These are phyloP conservation scores for Drosophila arawakana DNA, from an alignment of 1,140 invertebrate genomes.

Conservation along the genomic window DNA sequence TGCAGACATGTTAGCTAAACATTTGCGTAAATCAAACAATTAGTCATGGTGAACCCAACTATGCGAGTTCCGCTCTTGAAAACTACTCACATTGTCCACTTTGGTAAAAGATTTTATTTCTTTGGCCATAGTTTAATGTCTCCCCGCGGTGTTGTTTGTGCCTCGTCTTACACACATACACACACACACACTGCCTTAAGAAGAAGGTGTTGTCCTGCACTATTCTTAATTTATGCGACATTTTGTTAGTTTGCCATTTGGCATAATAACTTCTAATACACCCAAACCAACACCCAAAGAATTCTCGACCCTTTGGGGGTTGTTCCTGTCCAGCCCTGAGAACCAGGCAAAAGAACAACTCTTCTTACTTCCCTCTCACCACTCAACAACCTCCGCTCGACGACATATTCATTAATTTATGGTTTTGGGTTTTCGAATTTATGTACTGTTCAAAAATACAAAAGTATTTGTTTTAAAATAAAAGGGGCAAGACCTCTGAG, in stretches of 20 bases:
- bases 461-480: constrained; percentile 63
- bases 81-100: constrained; percentile 63
- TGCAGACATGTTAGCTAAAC: constrained; percentile 30
- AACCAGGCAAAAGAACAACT: constrained; percentile 26
- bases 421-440: constrained; percentile 72
- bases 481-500: constrained; percentile 37
- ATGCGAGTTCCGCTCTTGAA: constrained; percentile 19
- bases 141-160: constrained; percentile 74
- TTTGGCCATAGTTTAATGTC: constrained; percentile 59
- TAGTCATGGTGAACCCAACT: constrained; percentile 63
- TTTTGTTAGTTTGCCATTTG: constrained; percentile 73
- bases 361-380: constrained; percentile 19
- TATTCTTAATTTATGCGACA: constrained; percentile 80
- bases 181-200: constrained; percentile 12
- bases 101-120: constrained; percentile 47
- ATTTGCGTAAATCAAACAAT: constrained; percentile 82
- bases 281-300: constrained; percentile 30
- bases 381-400: constrained; percentile 47
- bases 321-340: constrained; percentile 5
- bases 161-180: constrained; percentile 62
- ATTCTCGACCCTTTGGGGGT: constrained; percentile 55
- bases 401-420: constrained; percentile 70
- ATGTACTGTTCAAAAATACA: constrained; percentile 66
- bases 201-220: constrained; percentile 76
- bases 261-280: constrained; percentile 78